Base-by-base conservation (phyloP, 1,140 invertebrate species). In the Mya arenaria region DNA sequence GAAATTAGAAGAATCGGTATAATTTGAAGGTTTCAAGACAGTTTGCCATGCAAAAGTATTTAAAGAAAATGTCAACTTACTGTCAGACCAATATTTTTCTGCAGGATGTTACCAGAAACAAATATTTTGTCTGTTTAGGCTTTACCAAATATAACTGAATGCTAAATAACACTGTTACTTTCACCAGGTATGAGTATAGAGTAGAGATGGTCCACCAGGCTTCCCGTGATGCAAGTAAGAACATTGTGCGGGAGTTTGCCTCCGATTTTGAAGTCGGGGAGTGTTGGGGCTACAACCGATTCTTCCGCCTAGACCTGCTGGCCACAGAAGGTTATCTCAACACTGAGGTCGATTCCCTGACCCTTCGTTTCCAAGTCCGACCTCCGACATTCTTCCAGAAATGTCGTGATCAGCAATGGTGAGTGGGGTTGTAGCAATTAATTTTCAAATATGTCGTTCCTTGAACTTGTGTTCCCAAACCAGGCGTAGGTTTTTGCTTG, bases 251-350 rank as follows among this genome's bases (percentile, higher is more conserved):
- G 34, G 94, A 94, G 94, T 99, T 98, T 93, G 97, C 97, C 0
- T 98, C 97, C 0, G 97, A 98, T 93, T 98, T 99, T 94, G 97
- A 98, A 94, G 97, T 98, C 81, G 97, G 97, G n/a, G 97, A 99
- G 94, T 99, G 97, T 90, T 98, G 97, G 97, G 97, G 97, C 10
- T 99, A 98, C 91, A 99, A 98, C 91, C 94, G 97, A 82, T 99
- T 99, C 93, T 99, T 98, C 92, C 93, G 97, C 69, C 94, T 99
- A 62, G 97, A 98, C 94, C 93, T 98, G 48, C 94, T 99, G 17
- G 97, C 96, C 25, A 96, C 95, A 87, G 97, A 98, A 94, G 97
- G 97, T 0, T 99, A 98, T 91, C 90, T 94, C 13, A 93, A 93
- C 81, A 92, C 91, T 13, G 89, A 92, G 39, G 83, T 79, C 23